A percentile compares a stretch with the other conserved stretches of the same genome.
Evolutionary conservation across 2,113 vertebrate genomes (phyloP).

Genomic region (Picathartes gymnocephalus): DNA sequence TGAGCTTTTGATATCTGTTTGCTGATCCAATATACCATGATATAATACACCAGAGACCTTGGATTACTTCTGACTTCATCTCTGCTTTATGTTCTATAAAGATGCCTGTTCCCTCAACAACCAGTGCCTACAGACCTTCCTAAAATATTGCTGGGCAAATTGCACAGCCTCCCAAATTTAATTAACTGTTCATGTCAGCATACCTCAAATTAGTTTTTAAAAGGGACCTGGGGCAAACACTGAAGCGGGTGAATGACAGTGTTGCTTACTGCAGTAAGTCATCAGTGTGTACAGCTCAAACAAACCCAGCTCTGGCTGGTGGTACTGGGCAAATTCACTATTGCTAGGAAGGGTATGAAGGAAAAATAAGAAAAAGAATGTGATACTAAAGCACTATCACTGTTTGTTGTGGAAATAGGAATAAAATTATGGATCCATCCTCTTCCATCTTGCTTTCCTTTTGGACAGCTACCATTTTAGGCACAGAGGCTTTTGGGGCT

Average conservation of each 20-base stretch:
- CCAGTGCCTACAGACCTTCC: neutral
- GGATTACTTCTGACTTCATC: conserved; percentile 11
- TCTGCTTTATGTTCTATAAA: conserved; percentile 42
- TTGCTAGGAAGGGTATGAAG: neutral
- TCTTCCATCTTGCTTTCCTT: neutral
- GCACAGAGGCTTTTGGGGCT: neutral
- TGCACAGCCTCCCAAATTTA: neutral
- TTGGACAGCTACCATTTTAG: neutral
- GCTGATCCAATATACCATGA: neutral
- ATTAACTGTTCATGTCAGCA: conserved; percentile 38
- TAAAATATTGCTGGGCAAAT: conserved; percentile 37
- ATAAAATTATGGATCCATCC: neutral
- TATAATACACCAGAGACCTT: neutral
- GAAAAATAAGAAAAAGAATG: neutral
- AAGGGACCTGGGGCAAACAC: neutral
- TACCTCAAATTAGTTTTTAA: conserved; percentile 22
- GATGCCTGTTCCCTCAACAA: neutral
- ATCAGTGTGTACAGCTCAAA: neutral
- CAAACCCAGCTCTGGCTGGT: neutral
- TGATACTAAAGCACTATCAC: neutral
- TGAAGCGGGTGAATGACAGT: neutral
- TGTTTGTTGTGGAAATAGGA: neutral
- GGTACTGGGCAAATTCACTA: neutral
- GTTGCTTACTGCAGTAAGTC: neutral
- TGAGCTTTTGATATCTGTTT: neutral